Percentiles rank a stretch among this genome's conserved stretches.
Conservation (phyloP, 2,888 invertebrate genomes). For the Steinernema carpocapsae region DNA sequence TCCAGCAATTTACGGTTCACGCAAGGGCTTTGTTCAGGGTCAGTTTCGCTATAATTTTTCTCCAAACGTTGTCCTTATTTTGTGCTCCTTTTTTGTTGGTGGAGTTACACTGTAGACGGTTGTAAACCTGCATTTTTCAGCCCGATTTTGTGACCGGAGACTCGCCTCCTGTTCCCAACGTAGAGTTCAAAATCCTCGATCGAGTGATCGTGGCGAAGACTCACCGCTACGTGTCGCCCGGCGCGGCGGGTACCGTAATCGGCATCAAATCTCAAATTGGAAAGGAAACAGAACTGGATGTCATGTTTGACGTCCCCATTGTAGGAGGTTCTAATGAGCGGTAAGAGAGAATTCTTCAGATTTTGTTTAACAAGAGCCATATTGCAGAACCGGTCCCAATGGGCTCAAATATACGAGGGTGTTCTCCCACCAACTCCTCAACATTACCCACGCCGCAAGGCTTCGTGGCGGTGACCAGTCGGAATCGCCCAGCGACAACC, state of each 20-base stretch:
- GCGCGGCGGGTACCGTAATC: slow-evolving; percentile 82
- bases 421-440: slow-evolving; percentile 3
- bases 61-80: too few species aligned
- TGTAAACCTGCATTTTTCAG: slow-evolving; percentile 41
- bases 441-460: neutral
- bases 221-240: slow-evolving; percentile 81
- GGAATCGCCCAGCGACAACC: too few species aligned
- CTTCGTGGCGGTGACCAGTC: too few species aligned
- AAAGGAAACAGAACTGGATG: slow-evolving; percentile 74
- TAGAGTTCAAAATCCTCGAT: slow-evolving; percentile 79
- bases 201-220: slow-evolving; percentile 82
- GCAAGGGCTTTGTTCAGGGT: slow-evolving; percentile 37
- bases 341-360: slow-evolving; percentile 54
- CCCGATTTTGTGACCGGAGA: slow-evolving; percentile 52
- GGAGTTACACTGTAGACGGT: too few species aligned
- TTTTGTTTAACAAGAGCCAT: neutral
- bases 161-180: slow-evolving; percentile 76
- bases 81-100: too few species aligned
- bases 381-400: slow-evolving; percentile 6
- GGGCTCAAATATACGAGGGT: neutral
- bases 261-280: slow-evolving; percentile 70
- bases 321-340: slow-evolving; percentile 75
- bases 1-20: slow-evolving; percentile 17
- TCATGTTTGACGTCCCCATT: slow-evolving; percentile 82
- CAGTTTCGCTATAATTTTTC: neutral